Evolutionary conservation across 2,113 vertebrate genomes (phyloP), one percentile per base, ranked within the genome.

Genomic region (Atractosteus spatula): DNA sequence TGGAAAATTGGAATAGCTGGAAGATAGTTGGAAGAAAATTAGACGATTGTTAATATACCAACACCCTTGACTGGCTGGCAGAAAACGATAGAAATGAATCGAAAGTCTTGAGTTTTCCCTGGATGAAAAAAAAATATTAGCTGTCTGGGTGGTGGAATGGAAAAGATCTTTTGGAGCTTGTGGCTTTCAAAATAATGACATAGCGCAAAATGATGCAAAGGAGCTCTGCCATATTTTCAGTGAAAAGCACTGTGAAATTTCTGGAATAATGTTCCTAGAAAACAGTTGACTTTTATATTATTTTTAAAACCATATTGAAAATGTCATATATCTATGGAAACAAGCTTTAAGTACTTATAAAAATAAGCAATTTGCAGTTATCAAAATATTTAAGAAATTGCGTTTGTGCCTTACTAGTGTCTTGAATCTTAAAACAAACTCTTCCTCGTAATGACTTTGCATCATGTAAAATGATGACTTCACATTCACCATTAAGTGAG

Each of bases 1-100:
- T 82, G 83, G 83, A 81, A 84, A 84, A 82, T 78, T 76, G 80
- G 83, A 82, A 81, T 81, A 29, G 74, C 73, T 73, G 74, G 73
- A 78, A 79, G 75, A 29, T 29, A 29, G 29, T 29, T 29, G 29
- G 29, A 29, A 29, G 29, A 29, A 29, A 29, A 29, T 29, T 29
- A 29, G 29, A 29, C 47, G 10, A 51, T 5, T 51, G 47, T 51
- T 51, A 78, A 77, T 76, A 74, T 76, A 81, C 82, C 81, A 76
- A 81, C 79, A 81, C 82, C 77, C 78, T 63, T 54, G 77, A 78
- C 74, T 72, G 78, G 77, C 72, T 74, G 71, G 76, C 78, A 54
- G 61, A 41, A 61, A 62, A 66, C 62, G 41, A 68, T 70, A 78
- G 76, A 68, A 72, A 66, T 68, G 59, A 43, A 61, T 68, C 55